Conservation (phyloP, 2,797 vertebrate species). For the Phyllotis vaccarum region DNA sequence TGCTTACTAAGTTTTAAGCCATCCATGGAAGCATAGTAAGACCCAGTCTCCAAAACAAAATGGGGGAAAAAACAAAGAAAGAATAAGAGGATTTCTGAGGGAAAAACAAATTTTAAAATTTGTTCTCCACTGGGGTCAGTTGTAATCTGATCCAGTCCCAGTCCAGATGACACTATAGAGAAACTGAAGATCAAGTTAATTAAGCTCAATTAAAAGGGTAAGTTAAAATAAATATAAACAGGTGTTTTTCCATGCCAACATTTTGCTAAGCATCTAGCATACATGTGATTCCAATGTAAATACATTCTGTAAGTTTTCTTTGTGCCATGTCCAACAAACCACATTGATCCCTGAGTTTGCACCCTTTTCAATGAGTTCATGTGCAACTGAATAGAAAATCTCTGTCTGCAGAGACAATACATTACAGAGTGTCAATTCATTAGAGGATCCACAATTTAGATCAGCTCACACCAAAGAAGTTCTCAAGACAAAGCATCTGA, state of each 20-base stretch:
- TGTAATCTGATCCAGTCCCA: neutral
- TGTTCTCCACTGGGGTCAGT: neutral
- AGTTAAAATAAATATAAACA: slow-evolving; percentile 41
- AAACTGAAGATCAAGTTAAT: slow-evolving; percentile 57
- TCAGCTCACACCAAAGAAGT: neutral
- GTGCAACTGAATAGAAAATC: neutral
- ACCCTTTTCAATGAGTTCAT: neutral
- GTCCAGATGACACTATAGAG: neutral
- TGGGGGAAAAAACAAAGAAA: neutral
- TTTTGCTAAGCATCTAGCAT: slow-evolving; percentile 40
- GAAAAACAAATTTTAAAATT: slow-evolving; percentile 42
- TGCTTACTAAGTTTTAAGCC: neutral
- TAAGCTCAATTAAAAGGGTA: slow-evolving; percentile 32
- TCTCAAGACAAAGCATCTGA: slow-evolving; percentile 41
- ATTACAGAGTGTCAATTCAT: neutral
- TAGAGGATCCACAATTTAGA: slow-evolving; percentile 31
- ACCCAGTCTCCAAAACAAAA: neutral
- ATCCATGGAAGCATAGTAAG: neutral
- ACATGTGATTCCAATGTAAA: neutral
- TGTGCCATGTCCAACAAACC: slow-evolving; percentile 5
- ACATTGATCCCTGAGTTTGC: neutral
- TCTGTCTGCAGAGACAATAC: neutral
- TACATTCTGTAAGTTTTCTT: slow-evolving; percentile 28
- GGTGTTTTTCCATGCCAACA: neutral
- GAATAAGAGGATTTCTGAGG: neutral